phyloP scores from a whole-genome alignment of 2,113 vertebrate genomes.

The Tragulus kanchil region DNA sequence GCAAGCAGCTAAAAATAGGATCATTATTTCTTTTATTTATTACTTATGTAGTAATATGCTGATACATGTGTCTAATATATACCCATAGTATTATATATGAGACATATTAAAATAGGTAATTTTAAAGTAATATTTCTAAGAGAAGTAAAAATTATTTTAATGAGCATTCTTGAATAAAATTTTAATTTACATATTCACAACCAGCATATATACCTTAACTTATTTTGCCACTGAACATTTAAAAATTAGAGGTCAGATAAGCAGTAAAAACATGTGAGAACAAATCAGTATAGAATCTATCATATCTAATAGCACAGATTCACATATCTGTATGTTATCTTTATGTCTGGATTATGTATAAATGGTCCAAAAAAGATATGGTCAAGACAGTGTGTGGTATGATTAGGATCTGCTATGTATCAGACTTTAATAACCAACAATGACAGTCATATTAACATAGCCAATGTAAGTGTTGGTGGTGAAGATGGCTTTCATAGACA shows the following conservation, averaged over 20 bases:
- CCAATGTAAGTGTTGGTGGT: neutral
- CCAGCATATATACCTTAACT: neutral
- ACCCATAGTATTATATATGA: neutral
- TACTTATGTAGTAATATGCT: neutral
- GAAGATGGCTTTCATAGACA: neutral
- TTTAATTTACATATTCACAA: neutral
- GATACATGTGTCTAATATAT: neutral
- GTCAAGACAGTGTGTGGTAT: neutral
- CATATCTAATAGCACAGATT: neutral
- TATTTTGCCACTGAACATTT: neutral
- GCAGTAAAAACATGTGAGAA: neutral
- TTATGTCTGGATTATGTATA: neutral
- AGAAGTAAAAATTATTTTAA: neutral
- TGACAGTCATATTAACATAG: neutral
- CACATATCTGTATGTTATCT: neutral
- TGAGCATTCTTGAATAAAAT: neutral
- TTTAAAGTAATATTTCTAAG: neutral
- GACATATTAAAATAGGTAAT: neutral
- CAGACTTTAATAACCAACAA: neutral
- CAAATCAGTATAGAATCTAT: neutral
- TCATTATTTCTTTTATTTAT: neutral
- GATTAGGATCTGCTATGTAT: neutral
- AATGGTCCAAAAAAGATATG: neutral
- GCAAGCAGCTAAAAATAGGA: neutral
- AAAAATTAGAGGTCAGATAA: neutral